Evolutionary conservation across 2,113 vertebrate species (phyloP).

Genomic region (Varanus salvator): DNA sequence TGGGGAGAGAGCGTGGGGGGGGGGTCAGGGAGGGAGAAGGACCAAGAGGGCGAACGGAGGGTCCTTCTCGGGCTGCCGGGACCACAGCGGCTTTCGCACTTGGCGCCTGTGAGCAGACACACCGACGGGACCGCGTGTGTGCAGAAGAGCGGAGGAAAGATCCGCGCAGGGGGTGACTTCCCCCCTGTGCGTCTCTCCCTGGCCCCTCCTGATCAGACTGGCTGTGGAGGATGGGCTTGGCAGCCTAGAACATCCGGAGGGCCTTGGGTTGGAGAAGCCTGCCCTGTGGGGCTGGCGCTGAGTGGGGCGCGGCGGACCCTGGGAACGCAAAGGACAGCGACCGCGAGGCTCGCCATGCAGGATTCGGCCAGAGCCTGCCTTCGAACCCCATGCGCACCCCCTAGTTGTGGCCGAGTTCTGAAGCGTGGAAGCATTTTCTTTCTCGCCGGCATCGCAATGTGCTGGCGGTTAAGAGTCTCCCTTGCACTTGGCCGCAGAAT

Average conservation of each 20-base stretch:
- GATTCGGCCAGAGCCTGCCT: not conserved
- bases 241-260: no score
- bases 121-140: not conserved
- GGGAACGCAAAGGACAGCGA: no score
- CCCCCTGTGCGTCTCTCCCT: not conserved
- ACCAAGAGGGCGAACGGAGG: no score
- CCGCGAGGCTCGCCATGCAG: not conserved
- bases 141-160: not conserved
- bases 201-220: not conserved
- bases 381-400: not conserved
- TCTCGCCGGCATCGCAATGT: not conserved
- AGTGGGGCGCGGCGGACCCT: no score
- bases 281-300: no score
- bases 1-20: slow-evolving; percentile 51
- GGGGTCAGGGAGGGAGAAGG: not conserved
- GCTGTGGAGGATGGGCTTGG: no score
- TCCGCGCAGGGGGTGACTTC: not conserved
- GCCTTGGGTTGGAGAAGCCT: not conserved
- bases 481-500: not conserved
- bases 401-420: not conserved
- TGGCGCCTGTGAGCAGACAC: no score
- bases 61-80: not conserved
- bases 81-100: no score
- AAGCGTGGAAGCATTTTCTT: not conserved
- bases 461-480: not conserved